Conservation (phyloP, 2,888 invertebrate genomes). For the Synanthedon myopaeformis region DNA sequence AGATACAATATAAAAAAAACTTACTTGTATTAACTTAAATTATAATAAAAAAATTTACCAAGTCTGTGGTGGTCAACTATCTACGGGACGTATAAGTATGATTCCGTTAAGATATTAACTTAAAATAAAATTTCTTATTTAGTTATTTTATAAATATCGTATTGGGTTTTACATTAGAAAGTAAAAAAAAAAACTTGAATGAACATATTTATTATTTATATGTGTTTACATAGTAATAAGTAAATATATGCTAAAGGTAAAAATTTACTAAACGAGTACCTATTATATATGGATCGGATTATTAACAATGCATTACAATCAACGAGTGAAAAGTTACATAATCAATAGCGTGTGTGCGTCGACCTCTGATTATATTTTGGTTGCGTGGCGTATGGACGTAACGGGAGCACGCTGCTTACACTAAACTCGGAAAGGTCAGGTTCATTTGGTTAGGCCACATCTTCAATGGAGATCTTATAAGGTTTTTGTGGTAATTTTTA, state of each 20-base stretch:
- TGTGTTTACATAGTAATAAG: neutral
- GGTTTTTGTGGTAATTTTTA: neutral
- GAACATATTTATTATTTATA: neutral
- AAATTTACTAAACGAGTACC: neutral
- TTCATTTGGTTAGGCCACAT: slow-evolving; percentile 14
- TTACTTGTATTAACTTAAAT: too few relatives aligned
- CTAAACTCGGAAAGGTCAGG: slow-evolving; percentile 17
- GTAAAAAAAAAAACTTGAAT: too few relatives aligned
- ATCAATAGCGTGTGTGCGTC: slow-evolving; percentile 11
- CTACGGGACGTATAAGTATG: too few relatives aligned
- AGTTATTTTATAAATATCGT: too few relatives aligned
- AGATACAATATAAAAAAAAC: too few relatives aligned
- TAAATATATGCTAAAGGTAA: neutral
- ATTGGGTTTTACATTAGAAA: too few relatives aligned
- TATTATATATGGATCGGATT: neutral
- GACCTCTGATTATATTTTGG: neutral
- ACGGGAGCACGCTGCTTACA: slow-evolving; percentile 16
- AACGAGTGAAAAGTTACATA: neutral
- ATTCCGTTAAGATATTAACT: too few relatives aligned
- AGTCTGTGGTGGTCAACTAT: too few relatives aligned
- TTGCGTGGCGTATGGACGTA: slow-evolving; percentile 7
- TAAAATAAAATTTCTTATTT: too few relatives aligned
- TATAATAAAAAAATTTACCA: too few relatives aligned
- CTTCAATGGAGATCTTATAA: neutral
- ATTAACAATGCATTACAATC: slow-evolving; percentile 1